phyloP scores from a whole-genome alignment of 2,113 vertebrate species.

The Neodontobutis hainanensis region DNA sequence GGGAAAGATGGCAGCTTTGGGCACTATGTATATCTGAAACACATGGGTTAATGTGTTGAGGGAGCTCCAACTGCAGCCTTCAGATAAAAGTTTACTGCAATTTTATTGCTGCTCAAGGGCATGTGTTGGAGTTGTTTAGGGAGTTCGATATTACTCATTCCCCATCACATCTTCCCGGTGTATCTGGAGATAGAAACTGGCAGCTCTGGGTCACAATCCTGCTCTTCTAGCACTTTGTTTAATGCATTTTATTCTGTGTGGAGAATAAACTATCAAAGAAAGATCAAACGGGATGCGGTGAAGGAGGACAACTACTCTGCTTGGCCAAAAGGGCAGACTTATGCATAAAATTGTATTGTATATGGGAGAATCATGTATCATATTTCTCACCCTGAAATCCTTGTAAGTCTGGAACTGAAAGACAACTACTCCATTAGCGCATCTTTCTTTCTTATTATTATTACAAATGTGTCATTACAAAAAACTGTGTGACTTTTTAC shows the following conservation, averaged over 20 bases:
- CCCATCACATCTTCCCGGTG: conserved; percentile 14
- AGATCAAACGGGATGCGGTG: conserved; percentile 34
- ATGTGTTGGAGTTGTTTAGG: conserved; percentile 29
- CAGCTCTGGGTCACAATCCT: conserved; percentile 39
- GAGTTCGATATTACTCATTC: conserved; percentile 37
- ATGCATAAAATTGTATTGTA: too few species aligned
- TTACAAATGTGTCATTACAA: too few species aligned
- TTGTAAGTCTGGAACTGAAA: too few species aligned
- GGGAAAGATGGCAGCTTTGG: conserved; percentile 94
- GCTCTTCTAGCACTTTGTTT: conserved; percentile 30
- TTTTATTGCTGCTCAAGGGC: conserved; percentile 28
- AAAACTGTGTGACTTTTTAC: too few species aligned
- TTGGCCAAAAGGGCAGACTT: too few species aligned
- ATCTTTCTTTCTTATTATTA: too few species aligned
- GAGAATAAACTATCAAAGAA: neutral
- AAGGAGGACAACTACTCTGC: conserved; percentile 11
- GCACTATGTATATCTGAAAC: conserved; percentile 91
- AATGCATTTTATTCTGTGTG: conserved; percentile 28
- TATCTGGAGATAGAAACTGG: conserved; percentile 41
- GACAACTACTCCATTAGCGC: too few species aligned
- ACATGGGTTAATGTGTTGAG: neutral
- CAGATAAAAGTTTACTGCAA: conserved; percentile 22
- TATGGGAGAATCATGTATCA: too few species aligned
- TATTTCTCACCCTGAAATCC: too few species aligned
- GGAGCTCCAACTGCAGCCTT: conserved; percentile 14